Base-by-base conservation (phyloP, 2,797 vertebrate genomes). In the Bradypodion ventrale region DNA sequence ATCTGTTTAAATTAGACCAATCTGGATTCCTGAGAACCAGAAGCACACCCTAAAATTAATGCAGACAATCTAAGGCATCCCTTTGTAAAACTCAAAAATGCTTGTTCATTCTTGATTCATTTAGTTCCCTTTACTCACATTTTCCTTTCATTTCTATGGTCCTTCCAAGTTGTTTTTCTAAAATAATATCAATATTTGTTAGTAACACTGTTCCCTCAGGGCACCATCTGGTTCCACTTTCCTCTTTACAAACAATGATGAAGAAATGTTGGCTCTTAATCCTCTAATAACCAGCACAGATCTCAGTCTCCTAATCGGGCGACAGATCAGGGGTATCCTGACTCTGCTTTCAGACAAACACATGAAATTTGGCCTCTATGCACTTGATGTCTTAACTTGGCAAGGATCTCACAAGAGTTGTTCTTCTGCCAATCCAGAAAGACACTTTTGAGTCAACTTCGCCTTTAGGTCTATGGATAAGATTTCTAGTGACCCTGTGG, bases 181-280 rank as follows among this genome's bases (percentile, higher is more conserved):
- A 40, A 37, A 3, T n/a, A 42, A 79, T 1, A 46, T 27, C 10
- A 59, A 12, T 69, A 46, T 46, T 85, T 83, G 7, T 62, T 49
- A 40, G 19, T 40, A 60, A 52, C 27, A 1, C 56, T 23, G 15
- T 72, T 63, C 66, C 75, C 83, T 49, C 15, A 5, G 32, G 65
- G 29, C 52, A 25, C 79, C 79, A 77, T 70, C 84, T 81, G 79
- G 32, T 77, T 84, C 32, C 59, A 44, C 66, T 70, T 56, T 63
- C 37, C 32, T 68, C 10, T 63, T 62, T 40, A 42, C 23, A 70
- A 60, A 62, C 52, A 63, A 76, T n/a, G 29, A 81, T 62, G 56
- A 82, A n/a, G 23, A 49, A 37, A 72, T 77, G 25, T 40, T 81
- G 65, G 73, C 73, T 70, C 5, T 49, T 63, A 1, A 21, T 25